Evolutionary conservation across 1,140 invertebrate genomes (phyloP).

Genomic region (Choristoneura fumiferana): DNA sequence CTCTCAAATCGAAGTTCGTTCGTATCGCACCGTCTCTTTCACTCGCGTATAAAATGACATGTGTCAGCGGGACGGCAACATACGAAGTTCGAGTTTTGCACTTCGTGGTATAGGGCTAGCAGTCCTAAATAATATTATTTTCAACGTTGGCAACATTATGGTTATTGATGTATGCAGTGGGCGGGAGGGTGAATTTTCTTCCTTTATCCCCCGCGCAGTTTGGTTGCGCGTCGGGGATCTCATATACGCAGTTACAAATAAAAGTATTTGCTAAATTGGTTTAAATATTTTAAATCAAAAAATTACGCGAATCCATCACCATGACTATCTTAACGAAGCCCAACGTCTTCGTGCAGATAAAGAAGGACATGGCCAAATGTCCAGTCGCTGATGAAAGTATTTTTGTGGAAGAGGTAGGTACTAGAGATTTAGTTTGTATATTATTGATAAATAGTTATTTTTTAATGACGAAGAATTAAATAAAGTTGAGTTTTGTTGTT

Average conservation of each 20-base stretch:
- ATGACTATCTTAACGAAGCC: constrained; percentile 56
- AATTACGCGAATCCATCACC: constrained; percentile 16
- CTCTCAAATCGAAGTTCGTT: no score
- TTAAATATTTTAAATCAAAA: constrained; percentile 1
- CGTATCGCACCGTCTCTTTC: no score
- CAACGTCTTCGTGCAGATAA: constrained; percentile 29
- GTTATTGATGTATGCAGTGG: constrained; percentile 20
- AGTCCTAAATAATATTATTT: not conserved
- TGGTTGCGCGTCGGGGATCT: constrained; percentile 3
- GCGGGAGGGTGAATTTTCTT: constrained; percentile 17
- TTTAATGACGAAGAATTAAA: no score
- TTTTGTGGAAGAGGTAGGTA: constrained; percentile 41
- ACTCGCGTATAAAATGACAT: no score
- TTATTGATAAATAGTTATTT: no score
- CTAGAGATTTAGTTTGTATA: not conserved
- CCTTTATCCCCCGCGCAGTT: constrained; percentile 17
- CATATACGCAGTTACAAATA: constrained; percentile 15
- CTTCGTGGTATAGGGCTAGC: no score
- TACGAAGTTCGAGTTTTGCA: no score
- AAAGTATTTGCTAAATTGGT: constrained; percentile 12
- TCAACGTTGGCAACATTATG: constrained; percentile 1
- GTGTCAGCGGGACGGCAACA: no score
- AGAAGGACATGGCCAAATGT: constrained; percentile 25
- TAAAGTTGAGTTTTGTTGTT: no score
- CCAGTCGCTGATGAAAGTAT: constrained; percentile 30